These are phyloP conservation scores for Ernsta delagoae DNA, from an alignment of 2,888 invertebrate species.

Conservation along the genomic window DNA sequence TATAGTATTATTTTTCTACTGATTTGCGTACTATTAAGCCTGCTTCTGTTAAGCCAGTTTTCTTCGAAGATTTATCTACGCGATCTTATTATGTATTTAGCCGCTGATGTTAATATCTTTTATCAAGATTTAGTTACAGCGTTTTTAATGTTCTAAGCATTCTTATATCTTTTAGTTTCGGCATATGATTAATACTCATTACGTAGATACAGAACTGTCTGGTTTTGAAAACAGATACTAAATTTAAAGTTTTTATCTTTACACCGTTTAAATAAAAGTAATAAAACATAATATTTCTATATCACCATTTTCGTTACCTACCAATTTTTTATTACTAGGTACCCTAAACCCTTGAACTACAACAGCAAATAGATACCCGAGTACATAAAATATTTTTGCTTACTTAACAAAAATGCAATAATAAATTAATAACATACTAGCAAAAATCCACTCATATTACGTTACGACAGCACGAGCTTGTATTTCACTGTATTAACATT, in stretches of 20 bases:
- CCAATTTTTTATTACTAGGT: too few species aligned
- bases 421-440: constrained; percentile 29
- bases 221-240: too few species aligned
- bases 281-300: too few species aligned
- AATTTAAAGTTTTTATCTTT: too few species aligned
- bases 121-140: neutral
- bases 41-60: constrained; percentile 1
- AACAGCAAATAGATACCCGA: neutral
- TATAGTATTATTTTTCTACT: constrained; percentile 25
- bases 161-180: too few species aligned
- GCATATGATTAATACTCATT: too few species aligned
- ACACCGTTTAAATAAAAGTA: too few species aligned
- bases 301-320: too few species aligned
- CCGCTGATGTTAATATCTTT: neutral
- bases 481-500: constrained; percentile 33
- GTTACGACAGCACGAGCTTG: constrained; percentile 22
- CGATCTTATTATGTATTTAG: constrained; percentile 2
- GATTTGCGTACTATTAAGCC: constrained; percentile 20
- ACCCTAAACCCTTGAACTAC: neutral
- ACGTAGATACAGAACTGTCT: too few species aligned
- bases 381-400: neutral
- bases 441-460: constrained; percentile 35
- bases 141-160: neutral
- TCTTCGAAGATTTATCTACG: neutral
- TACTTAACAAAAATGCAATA: neutral